Evolutionary conservation across 2,888 invertebrate species (phyloP).

Genomic region (Plagodis dolabraria): DNA sequence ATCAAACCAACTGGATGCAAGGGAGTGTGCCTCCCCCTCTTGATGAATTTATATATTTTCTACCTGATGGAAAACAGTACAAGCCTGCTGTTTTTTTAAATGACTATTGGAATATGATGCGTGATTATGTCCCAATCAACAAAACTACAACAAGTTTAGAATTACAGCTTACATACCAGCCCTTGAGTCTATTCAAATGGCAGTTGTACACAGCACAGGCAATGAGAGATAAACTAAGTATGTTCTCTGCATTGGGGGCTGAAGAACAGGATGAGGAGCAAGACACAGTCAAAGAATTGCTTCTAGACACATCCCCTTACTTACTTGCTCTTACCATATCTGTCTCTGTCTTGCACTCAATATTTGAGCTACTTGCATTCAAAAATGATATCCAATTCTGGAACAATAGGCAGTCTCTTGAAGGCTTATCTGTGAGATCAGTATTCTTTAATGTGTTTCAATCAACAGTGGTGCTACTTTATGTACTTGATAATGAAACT

Average conservation of each 20-base stretch:
- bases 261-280: constrained; percentile 95
- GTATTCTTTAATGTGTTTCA: constrained; percentile 99
- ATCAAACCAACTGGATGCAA: constrained; percentile 97
- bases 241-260: constrained; percentile 85
- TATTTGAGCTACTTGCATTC: constrained; percentile 99
- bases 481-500: constrained; percentile 99
- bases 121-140: constrained; percentile 97
- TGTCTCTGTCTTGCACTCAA: constrained; percentile 97
- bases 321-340: constrained; percentile 95
- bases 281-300: constrained; percentile 95
- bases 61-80: constrained; percentile 93
- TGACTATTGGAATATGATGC: constrained; percentile 99
- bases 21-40: constrained; percentile 96
- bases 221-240: constrained; percentile 94
- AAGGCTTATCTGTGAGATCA: constrained; percentile 98
- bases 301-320: constrained; percentile 98
- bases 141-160: constrained; percentile 90
- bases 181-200: constrained; percentile 98
- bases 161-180: constrained; percentile 92
- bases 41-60: constrained; percentile 96
- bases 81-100: constrained; percentile 97
- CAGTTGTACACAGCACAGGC: constrained; percentile 98
- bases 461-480: constrained; percentile 96
- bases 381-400: constrained; percentile 99
- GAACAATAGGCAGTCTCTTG: constrained; percentile 98